Conservation (phyloP, 2,888 invertebrate genomes). For the Antheraea yamamai region DNA sequence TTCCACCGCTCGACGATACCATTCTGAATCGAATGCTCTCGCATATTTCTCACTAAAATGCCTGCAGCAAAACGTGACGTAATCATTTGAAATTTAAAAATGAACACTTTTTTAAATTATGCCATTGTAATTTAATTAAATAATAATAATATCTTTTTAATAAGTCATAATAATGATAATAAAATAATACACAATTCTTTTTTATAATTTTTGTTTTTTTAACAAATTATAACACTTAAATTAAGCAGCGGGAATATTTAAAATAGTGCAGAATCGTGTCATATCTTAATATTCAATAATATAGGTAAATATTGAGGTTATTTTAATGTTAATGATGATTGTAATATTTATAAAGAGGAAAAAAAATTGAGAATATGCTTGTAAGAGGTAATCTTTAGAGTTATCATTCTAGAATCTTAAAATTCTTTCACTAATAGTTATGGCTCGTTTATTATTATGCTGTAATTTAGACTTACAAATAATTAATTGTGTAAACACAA, state of each 20-base stretch:
- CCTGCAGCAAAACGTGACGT: constrained; percentile 65
- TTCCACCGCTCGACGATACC: constrained; percentile 95
- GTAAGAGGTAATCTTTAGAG: too few relatives aligned
- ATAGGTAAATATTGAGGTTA: neutral
- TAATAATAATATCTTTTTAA: too few relatives aligned
- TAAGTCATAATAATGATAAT: too few relatives aligned
- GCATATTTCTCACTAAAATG: constrained; percentile 91
- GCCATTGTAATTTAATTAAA: too few relatives aligned
- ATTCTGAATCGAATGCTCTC: constrained; percentile 92
- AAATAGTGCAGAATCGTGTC: neutral
- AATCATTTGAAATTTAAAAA: neutral
- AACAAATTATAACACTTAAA: too few relatives aligned
- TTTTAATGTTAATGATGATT: neutral
- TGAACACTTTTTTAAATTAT: neutral
- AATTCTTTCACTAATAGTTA: too few relatives aligned
- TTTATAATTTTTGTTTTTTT: too few relatives aligned
- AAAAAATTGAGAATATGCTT: neutral
- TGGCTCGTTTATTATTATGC: too few relatives aligned
- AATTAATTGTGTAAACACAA: neutral
- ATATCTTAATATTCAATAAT: neutral
- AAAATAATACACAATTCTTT: too few relatives aligned
- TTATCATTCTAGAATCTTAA: too few relatives aligned
- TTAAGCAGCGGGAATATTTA: neutral
- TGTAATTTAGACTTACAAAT: neutral
- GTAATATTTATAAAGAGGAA: neutral